Conservation (phyloP, 2,797 vertebrate genomes). For the Phrynocephalus forsythii region DNA sequence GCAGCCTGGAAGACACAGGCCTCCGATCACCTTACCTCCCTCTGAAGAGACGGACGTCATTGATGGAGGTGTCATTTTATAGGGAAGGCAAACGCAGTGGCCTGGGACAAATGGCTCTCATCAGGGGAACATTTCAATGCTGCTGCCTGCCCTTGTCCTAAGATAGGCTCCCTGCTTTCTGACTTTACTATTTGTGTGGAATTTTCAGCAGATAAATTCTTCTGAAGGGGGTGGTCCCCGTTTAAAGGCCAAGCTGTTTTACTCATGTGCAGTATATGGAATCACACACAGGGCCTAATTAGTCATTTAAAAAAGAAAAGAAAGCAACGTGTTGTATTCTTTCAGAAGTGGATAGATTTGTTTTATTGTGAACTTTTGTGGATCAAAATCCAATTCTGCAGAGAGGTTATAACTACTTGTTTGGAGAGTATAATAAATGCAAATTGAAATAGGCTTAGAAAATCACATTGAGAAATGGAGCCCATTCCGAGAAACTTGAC, state of each 20-base stretch:
- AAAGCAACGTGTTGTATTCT: too few relatives aligned
- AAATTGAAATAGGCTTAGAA: too few relatives aligned
- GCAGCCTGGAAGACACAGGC: background rate
- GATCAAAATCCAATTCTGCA: too few relatives aligned
- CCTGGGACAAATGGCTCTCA: background rate
- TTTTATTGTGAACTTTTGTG: too few relatives aligned
- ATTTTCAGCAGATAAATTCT: background rate
- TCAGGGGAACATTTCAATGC: fast-evolving
- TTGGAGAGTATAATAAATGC: too few relatives aligned
- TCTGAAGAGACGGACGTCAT: background rate
- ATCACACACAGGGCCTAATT: too few relatives aligned
- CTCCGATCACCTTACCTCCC: background rate
- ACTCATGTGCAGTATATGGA: too few relatives aligned
- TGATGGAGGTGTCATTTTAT: fast-evolving
- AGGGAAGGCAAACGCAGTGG: fast-evolving
- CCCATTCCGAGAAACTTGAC: too few relatives aligned
- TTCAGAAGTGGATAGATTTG: too few relatives aligned
- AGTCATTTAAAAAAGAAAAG: too few relatives aligned
- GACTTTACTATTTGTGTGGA: background rate
- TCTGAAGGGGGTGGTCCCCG: background rate
- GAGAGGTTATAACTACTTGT: too few relatives aligned
- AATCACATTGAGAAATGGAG: too few relatives aligned
- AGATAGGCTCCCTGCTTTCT: background rate
- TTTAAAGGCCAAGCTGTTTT: background rate
- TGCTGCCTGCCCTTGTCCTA: background rate